These are phyloP conservation scores for Prunella fulvescens DNA, from an alignment of 2,113 vertebrate genomes.

Conservation along the genomic window DNA sequence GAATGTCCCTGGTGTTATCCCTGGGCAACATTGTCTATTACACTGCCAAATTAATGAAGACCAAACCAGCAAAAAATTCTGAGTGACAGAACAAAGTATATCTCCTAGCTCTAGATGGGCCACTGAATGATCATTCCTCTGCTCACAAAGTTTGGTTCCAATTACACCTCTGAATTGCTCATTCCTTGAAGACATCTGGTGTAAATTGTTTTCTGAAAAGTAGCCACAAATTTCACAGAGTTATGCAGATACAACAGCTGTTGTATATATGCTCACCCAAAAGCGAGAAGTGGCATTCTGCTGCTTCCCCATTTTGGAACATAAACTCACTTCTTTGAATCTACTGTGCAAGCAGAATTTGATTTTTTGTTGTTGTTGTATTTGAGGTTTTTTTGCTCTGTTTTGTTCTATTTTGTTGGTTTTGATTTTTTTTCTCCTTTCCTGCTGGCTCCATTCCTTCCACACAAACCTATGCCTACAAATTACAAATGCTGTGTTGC, in stretches of 20 bases:
- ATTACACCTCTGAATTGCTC: constrained; percentile 18
- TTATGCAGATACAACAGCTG: constrained; percentile 4
- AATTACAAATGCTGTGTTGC: background rate
- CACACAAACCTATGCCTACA: background rate
- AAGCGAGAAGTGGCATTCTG: background rate
- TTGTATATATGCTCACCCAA: background rate
- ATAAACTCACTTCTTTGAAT: background rate
- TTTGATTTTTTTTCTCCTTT: background rate
- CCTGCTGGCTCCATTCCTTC: background rate
- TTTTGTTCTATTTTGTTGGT: background rate
- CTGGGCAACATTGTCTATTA: background rate
- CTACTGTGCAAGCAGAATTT: background rate
- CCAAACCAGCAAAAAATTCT: background rate
- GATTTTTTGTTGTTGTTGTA: background rate
- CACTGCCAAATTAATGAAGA: background rate
- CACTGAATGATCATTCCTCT: background rate
- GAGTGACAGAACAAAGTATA: background rate
- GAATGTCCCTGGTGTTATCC: background rate
- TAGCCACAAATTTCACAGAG: background rate
- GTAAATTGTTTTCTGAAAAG: constrained; percentile 19
- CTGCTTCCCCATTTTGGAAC: background rate
- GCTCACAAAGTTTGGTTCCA: background rate
- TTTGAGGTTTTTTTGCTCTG: background rate
- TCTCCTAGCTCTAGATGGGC: background rate
- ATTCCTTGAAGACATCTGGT: constrained; percentile 32